Conservation (phyloP, 2,888 invertebrate genomes). For the Nomada fabriciana region DNA sequence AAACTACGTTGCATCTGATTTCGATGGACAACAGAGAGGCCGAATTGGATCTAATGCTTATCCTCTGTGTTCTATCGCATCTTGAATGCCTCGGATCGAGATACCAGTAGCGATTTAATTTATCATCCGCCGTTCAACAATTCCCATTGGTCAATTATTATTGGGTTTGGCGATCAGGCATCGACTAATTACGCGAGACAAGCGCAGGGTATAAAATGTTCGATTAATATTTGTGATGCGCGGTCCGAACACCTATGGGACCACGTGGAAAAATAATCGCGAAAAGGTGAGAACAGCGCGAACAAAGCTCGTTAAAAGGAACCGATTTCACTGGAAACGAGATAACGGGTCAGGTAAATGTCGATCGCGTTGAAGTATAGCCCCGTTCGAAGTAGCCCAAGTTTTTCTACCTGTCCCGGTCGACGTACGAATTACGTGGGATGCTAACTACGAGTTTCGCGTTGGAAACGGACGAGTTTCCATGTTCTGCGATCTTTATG, state of each 20-base stretch:
- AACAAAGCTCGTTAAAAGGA: constrained; percentile 33
- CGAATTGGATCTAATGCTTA: constrained; percentile 35
- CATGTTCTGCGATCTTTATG: constrained; percentile 54
- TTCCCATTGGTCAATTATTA: constrained; percentile 1
- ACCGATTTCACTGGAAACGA: background rate
- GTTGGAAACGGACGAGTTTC: constrained; percentile 29
- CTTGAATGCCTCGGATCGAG: constrained; percentile 7
- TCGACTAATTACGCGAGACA: constrained; percentile 38
- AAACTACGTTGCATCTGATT: constrained; percentile 42
- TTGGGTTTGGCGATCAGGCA: background rate
- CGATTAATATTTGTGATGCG: constrained; percentile 37
- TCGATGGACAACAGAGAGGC: background rate
- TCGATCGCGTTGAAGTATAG: constrained; percentile 13
- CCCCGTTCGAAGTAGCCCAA: background rate
- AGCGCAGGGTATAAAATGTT: background rate
- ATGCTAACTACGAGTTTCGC: constrained; percentile 41
- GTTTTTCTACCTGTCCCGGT: constrained; percentile 30
- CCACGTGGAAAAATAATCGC: background rate
- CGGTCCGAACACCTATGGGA: constrained; percentile 7
- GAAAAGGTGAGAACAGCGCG: constrained; percentile 13
- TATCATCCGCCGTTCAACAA: constrained; percentile 28
- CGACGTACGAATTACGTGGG: constrained; percentile 43
- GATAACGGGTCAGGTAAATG: constrained; percentile 23
- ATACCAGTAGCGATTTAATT: constrained; percentile 48
- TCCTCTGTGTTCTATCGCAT: constrained; percentile 24